Conservation (phyloP, 1,140 invertebrate species). For the Temnothorax curvispinosus region DNA sequence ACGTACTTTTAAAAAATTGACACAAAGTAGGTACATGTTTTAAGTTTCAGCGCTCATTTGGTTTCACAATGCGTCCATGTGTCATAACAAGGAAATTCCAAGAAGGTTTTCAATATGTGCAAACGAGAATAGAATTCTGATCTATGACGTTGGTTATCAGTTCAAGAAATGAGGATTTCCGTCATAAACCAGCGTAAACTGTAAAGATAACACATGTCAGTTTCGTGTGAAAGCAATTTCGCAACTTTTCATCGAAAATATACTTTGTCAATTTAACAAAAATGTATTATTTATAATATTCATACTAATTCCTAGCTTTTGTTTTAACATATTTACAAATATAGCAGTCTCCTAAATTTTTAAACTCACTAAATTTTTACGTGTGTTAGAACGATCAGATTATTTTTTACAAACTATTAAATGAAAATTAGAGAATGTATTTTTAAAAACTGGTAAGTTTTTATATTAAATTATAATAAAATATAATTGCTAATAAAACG, state of each 20-base stretch:
- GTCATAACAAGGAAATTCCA: slow-evolving; percentile 17
- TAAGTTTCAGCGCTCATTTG: not conserved
- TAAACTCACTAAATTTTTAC: not conserved
- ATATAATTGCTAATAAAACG: not conserved
- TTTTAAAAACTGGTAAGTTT: not conserved
- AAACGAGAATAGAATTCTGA: slow-evolving; percentile 29
- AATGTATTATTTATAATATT: not conserved
- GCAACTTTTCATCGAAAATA: not conserved
- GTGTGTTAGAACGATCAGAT: not conserved
- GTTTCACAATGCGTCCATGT: not conserved
- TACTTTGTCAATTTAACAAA: not conserved
- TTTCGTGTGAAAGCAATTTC: slow-evolving; percentile 6
- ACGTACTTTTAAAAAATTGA: not conserved
- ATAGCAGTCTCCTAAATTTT: not conserved
- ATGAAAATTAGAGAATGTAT: not conserved
- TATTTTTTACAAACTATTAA: not conserved
- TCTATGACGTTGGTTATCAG: slow-evolving; percentile 23
- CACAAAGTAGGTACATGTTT: not conserved
- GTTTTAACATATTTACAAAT: not conserved
- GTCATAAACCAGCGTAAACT: not conserved
- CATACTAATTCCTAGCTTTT: not conserved
- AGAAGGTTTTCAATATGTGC: not conserved
- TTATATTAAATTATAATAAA: not conserved
- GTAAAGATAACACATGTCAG: not conserved
- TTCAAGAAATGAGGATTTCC: slow-evolving; percentile 7